Percentiles rank a stretch among this genome's conserved stretches.
Conservation (phyloP, 2,888 invertebrate species). For the Calliopum simillimum region DNA sequence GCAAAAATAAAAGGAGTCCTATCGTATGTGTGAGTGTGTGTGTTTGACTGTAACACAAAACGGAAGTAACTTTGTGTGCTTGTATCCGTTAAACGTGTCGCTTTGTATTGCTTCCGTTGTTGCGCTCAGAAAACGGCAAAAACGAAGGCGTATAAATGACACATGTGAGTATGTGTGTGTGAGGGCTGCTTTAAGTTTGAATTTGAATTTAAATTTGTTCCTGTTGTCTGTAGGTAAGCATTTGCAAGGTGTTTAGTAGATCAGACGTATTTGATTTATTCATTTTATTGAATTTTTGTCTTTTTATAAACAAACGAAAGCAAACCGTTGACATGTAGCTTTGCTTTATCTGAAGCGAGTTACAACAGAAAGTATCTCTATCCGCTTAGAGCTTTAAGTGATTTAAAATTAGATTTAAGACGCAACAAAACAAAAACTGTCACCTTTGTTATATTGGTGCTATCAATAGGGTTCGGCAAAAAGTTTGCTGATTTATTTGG, state of each 20-base stretch:
- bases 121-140: background rate
- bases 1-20: background rate
- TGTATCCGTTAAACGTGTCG: constrained; percentile 26
- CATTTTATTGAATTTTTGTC: constrained; percentile 15
- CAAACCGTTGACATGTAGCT: constrained; percentile 2
- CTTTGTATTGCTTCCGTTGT: constrained; percentile 27
- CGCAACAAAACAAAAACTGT: background rate
- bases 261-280: constrained; percentile 3
- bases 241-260: background rate
- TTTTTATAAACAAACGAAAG: background rate
- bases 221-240: background rate
- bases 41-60: background rate
- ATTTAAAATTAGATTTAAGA: background rate
- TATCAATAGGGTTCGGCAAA: background rate
- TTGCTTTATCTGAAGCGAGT: background rate
- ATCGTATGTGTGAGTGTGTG: constrained; percentile 5
- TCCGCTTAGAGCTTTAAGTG: background rate
- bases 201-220: background rate
- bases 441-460: constrained; percentile 4
- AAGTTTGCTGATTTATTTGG: background rate
- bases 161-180: too few relatives aligned
- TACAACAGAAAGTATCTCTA: background rate
- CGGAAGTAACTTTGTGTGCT: constrained; percentile 26
- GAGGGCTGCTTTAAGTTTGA: background rate
- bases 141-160: background rate